These are phyloP conservation scores for Agrochola lychnidis DNA, from an alignment of 2,888 invertebrate genomes.

Conservation along the genomic window DNA sequence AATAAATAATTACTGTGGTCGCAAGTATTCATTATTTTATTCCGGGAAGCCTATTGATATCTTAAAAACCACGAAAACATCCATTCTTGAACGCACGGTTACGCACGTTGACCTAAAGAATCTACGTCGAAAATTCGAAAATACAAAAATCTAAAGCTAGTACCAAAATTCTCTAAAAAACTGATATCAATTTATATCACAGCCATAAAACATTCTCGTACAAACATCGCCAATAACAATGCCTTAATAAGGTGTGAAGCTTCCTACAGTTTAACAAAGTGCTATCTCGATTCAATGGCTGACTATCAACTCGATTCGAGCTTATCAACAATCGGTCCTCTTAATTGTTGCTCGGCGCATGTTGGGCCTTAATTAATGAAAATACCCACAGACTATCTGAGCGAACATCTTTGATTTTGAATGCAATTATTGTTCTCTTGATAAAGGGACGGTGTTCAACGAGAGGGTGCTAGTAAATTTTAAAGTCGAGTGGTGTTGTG, in stretches of 20 bases:
- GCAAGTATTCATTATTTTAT: neutral
- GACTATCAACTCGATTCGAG: slow-evolving; percentile 81
- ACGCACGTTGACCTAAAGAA: neutral
- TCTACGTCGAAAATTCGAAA: neutral
- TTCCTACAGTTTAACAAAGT: slow-evolving; percentile 77
- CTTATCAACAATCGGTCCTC: slow-evolving; percentile 87
- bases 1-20: no score
- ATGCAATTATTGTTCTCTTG: slow-evolving; percentile 89
- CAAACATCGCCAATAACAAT: slow-evolving; percentile 68
- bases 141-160: neutral
- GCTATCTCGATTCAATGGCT: slow-evolving; percentile 77
- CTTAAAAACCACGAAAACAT: neutral
- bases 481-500: slow-evolving; percentile 16
- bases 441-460: slow-evolving; percentile 80
- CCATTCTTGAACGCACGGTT: neutral
- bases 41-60: neutral
- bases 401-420: slow-evolving; percentile 88
- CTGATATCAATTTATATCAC: slow-evolving; percentile 28
- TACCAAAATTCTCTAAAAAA: neutral
- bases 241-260: slow-evolving; percentile 86
- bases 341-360: slow-evolving; percentile 88
- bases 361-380: slow-evolving; percentile 89
- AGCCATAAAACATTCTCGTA: slow-evolving; percentile 34
- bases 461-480: slow-evolving; percentile 65
- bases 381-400: slow-evolving; percentile 85